Evolutionary conservation across 2,888 invertebrate genomes (phyloP).

Genomic region (Leucoma salicis): DNA sequence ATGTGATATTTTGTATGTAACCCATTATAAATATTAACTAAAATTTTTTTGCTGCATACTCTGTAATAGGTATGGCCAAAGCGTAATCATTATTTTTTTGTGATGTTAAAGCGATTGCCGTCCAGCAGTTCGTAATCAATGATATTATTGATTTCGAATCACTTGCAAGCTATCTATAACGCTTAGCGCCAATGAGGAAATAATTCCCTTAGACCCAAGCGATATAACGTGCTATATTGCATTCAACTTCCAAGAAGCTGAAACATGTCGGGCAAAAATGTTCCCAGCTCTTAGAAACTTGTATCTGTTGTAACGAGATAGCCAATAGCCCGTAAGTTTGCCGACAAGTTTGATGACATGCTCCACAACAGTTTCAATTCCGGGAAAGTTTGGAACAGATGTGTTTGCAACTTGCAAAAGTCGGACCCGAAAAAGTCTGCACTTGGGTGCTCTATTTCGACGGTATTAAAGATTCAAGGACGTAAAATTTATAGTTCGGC

Average conservation of each 20-base stretch:
- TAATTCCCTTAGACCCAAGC: not conserved
- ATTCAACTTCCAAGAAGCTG: constrained; percentile 2
- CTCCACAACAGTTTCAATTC: constrained; percentile 35
- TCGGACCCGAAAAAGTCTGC: constrained; percentile 7
- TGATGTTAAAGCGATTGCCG: no score
- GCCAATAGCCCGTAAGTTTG: constrained; percentile 31
- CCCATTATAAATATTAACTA: no score
- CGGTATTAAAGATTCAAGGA: constrained; percentile 18
- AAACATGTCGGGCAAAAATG: constrained; percentile 20
- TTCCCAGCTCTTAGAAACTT: constrained; percentile 18
- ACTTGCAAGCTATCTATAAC: not conserved
- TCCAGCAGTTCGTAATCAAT: not conserved
- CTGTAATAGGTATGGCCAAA: no score
- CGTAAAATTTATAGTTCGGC: constrained; percentile 6
- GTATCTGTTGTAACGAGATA: constrained; percentile 24
- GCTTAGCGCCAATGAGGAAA: not conserved
- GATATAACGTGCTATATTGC: constrained; percentile 3
- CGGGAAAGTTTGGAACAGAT: constrained; percentile 30
- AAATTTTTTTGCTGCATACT: no score
- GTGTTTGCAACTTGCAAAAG: constrained; percentile 26
- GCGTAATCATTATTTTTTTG: no score
- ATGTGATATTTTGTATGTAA: no score
- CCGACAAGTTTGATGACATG: constrained; percentile 30
- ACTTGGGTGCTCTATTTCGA: constrained; percentile 6
- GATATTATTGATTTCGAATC: not conserved